A percentile compares a stretch with the other conserved stretches of the same genome.
Conservation (phyloP, 2,888 invertebrate genomes). For the Epicampocera succincta region DNA sequence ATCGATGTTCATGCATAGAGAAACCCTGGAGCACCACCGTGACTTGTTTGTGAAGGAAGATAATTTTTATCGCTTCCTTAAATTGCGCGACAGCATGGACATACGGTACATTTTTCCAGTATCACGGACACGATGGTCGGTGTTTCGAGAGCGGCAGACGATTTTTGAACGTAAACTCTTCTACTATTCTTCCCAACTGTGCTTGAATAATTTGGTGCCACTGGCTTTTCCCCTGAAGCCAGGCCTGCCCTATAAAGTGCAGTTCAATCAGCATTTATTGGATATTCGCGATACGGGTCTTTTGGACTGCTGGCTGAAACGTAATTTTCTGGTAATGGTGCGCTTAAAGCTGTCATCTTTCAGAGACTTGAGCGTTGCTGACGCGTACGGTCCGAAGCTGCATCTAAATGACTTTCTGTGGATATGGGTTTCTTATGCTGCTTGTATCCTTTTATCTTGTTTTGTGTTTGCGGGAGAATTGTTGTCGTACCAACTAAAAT, state of each 20-base stretch:
- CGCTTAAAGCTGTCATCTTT: slow-evolving; percentile 49
- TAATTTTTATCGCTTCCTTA: slow-evolving; percentile 15
- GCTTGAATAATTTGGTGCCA: slow-evolving; percentile 30
- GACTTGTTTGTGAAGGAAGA: slow-evolving; percentile 31
- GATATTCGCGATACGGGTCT: slow-evolving; percentile 62
- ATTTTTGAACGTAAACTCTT: slow-evolving; percentile 57
- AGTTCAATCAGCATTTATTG: slow-evolving; percentile 59
- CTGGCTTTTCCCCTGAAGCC: slow-evolving; percentile 55
- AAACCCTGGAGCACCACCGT: neutral
- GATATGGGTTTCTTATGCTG: slow-evolving; percentile 59
- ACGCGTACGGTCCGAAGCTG: slow-evolving; percentile 23
- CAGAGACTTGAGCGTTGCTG: slow-evolving; percentile 45
- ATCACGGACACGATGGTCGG: slow-evolving; percentile 50
- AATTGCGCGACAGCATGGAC: slow-evolving; percentile 53
- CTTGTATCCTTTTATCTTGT: neutral
- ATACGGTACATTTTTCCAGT: slow-evolving; percentile 53
- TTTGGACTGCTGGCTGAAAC: slow-evolving; percentile 56
- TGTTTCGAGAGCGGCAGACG: slow-evolving; percentile 57
- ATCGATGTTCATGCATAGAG: neutral
- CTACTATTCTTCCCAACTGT: slow-evolving; percentile 51
- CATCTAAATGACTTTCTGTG: slow-evolving; percentile 51
- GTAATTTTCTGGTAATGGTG: slow-evolving; percentile 62
- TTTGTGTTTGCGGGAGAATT: slow-evolving; percentile 38
- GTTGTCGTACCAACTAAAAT: neutral
- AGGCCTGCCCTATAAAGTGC: slow-evolving; percentile 54